phyloP scores from a whole-genome alignment of 2,113 vertebrate species.

The Myocastor coypus region DNA sequence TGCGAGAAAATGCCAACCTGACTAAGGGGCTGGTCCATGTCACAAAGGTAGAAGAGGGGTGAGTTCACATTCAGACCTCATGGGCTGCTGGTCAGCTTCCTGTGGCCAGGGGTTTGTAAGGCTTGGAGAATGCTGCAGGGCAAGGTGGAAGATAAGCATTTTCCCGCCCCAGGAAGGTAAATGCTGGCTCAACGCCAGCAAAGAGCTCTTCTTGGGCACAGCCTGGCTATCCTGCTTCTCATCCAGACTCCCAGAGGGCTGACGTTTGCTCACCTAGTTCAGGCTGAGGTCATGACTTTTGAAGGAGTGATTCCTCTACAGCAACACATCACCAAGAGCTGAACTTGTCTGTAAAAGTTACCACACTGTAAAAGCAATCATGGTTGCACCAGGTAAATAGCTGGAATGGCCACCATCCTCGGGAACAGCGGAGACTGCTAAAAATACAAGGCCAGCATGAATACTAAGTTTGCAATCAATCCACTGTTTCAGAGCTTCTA shows the following conservation, averaged over 20 bases:
- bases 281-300: not conserved
- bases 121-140: not conserved
- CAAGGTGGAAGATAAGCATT: not conserved
- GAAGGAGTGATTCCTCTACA: not conserved
- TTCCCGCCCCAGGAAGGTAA: not conserved
- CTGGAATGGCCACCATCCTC: not conserved
- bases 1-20: not conserved
- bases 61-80: not conserved
- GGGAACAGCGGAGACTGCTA: not conserved
- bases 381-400: not conserved
- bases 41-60: not conserved
- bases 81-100: not conserved
- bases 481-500: not conserved
- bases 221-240: not conserved
- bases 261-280: slow-evolving; percentile 14
- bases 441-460: not conserved
- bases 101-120: not conserved
- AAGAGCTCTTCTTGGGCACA: not conserved
- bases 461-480: not conserved
- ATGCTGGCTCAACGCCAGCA: not conserved
- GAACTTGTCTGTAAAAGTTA: not conserved
- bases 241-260: not conserved
- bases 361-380: not conserved
- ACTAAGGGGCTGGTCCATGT: not conserved
- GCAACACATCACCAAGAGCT: not conserved